Percentiles rank a stretch among this genome's conserved stretches.
Conservation (phyloP, 2,797 vertebrate genomes). For the Argyrosomus regius region DNA sequence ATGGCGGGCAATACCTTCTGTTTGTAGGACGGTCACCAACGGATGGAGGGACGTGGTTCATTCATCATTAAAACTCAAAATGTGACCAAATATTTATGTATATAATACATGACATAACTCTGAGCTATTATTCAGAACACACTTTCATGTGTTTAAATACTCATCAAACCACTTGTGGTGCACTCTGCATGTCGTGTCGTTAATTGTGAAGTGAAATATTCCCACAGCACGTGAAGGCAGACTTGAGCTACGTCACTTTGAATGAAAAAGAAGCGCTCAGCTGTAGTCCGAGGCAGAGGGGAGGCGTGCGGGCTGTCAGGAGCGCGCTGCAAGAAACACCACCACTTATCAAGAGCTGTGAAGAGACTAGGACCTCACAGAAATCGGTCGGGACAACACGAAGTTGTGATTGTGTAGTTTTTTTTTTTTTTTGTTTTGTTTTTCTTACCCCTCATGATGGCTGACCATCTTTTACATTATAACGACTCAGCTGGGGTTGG, state of each 20-base stretch:
- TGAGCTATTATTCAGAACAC: too few relatives aligned
- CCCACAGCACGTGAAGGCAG: constrained; percentile 52
- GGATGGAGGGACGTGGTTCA: not conserved
- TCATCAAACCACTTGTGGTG: not conserved
- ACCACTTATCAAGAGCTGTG: constrained; percentile 31
- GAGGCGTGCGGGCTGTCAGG: constrained; percentile 61
- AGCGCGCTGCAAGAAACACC: constrained; percentile 34
- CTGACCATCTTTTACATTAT: constrained; percentile 92
- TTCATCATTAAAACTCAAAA: not conserved
- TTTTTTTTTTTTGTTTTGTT: constrained; percentile 4
- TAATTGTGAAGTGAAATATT: constrained; percentile 18
- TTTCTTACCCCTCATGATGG: constrained; percentile 82
- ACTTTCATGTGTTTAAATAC: not conserved
- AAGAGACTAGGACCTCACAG: constrained; percentile 27
- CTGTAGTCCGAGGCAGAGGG: constrained; percentile 57
- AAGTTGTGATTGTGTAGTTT: constrained; percentile 52
- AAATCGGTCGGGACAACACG: constrained; percentile 39
- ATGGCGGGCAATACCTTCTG: constrained; percentile 48
- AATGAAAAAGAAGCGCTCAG: constrained; percentile 81
- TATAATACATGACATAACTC: not conserved
- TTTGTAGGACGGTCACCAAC: not conserved
- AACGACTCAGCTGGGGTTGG: constrained; percentile 89
- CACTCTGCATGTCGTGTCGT: not conserved
- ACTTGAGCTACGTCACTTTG: constrained; percentile 79
- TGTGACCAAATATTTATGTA: not conserved